Evolutionary conservation across 2,888 invertebrate species (phyloP).

Genomic region (Malacosoma neustria): DNA sequence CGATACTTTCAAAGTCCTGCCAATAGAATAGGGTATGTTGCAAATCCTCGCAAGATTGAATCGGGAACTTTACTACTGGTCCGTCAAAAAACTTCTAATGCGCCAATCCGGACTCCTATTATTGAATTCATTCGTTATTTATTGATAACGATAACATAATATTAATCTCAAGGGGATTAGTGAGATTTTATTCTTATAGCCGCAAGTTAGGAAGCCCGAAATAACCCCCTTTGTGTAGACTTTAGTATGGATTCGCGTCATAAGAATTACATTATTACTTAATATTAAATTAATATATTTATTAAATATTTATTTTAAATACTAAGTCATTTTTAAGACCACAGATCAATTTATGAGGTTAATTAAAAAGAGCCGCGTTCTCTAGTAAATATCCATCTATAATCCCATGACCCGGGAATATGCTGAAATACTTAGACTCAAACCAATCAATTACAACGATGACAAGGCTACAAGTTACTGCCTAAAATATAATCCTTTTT

Average conservation of each 20-base stretch:
- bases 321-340: too few species aligned
- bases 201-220: slow-evolving; percentile 51
- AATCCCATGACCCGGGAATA: not conserved
- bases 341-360: not conserved
- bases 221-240: slow-evolving; percentile 30
- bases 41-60: slow-evolving; percentile 68
- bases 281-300: too few species aligned
- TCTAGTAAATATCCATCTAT: not conserved
- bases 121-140: slow-evolving; percentile 70
- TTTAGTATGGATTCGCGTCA: not conserved
- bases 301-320: too few species aligned
- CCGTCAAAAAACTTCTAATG: slow-evolving; percentile 69
- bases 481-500: too few species aligned
- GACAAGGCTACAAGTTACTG: too few species aligned
- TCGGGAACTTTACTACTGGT: slow-evolving; percentile 56
- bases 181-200: slow-evolving; percentile 65
- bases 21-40: slow-evolving; percentile 29
- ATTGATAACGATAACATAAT: slow-evolving; percentile 73
- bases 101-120: slow-evolving; percentile 45
- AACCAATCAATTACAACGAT: too few species aligned
- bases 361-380: not conserved
- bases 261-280: too few species aligned
- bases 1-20: not conserved
- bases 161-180: slow-evolving; percentile 70
- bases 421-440: too few species aligned